Percentiles rank a stretch among this genome's conserved stretches.
Evolutionary conservation across 2,797 vertebrate species (phyloP).

Genomic region (Odontamblyopus lacepedii): DNA sequence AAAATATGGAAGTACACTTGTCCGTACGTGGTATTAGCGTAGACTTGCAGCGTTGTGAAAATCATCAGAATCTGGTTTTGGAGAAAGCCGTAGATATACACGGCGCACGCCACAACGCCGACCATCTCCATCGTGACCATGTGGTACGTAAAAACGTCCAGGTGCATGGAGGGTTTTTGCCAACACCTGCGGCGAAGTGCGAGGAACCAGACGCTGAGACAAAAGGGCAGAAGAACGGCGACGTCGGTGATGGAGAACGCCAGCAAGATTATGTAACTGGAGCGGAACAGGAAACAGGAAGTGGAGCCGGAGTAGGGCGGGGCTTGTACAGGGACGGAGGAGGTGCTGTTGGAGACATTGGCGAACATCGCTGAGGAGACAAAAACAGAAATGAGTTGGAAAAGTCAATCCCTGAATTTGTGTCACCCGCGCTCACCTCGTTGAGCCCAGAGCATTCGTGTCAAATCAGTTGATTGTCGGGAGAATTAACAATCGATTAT

Average conservation of each 20-base stretch:
- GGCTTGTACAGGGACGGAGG: background rate
- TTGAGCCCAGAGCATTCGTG: too few relatives aligned
- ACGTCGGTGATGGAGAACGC: conserved; percentile 1
- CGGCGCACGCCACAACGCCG: background rate
- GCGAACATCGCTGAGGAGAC: conserved; percentile 19
- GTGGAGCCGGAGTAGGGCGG: background rate
- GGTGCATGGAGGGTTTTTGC: background rate
- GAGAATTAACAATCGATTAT: too few relatives aligned
- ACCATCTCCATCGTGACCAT: conserved; percentile 19
- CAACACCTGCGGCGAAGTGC: conserved; percentile 11
- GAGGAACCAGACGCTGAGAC: conserved; percentile 11
- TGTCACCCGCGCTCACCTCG: too few relatives aligned
- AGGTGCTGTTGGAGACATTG: conserved; percentile 20
- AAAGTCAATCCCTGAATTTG: too few relatives aligned
- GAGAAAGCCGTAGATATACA: background rate
- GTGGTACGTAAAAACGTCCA: conserved; percentile 29
- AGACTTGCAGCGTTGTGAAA: background rate
- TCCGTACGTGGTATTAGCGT: background rate
- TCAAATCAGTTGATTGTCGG: too few relatives aligned
- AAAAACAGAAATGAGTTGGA: background rate
- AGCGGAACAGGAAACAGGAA: background rate
- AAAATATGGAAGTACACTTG: conserved; percentile 18
- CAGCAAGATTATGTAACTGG: background rate
- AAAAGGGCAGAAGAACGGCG: conserved; percentile 23
- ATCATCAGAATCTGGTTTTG: fast-evolving